Base-by-base conservation (phyloP, 2,797 vertebrate species). In the Coregonus ussuriensis region DNA sequence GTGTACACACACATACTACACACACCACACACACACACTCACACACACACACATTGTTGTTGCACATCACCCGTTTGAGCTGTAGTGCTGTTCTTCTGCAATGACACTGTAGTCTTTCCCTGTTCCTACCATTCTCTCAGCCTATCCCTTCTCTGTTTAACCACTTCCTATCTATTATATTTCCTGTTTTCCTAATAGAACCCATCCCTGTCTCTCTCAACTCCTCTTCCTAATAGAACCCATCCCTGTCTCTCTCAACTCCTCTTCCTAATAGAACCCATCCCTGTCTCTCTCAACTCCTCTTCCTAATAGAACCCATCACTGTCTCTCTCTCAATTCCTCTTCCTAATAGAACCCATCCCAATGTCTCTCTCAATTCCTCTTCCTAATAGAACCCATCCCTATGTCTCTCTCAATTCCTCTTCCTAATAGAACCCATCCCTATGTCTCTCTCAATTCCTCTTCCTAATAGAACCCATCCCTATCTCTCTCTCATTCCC, bases 51-150 rank as follows among this genome's bases (percentile, higher is more conserved):
- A 74, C 47, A 72, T 74, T 65, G 66, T 56, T 54, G 56, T 79
- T 81, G 84, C 83, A 83, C 74, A 77, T 82, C 73, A 85, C 80
- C 83, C 77, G 71, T 74, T 79, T 67, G 75, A 83, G 67, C 56
- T 72, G 63, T 71, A 68, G 52, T 51, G 77, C 81, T 79, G 72
- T 72, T 70, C 76, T 63, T 70, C 63, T 77, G 77, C 74, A 77
- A 35, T 71, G 53, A 56, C 25, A 4, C 13, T 56, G 53, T 21
- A 4, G 7, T 51, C 41, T 31, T 3, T 69, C 16, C 41, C 56
- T 9, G 18, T 59, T n/a, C 54, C 25, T 66, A 3, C 18, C 37
- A 62, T 21, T 75, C 13, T 41, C 65, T 53, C 29, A 51, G 52
- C 16, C 25, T 53, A 18, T 9, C 33, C 33, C 21, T 33, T 14